Base-by-base conservation (phyloP, 2,888 invertebrate species). In the Andrena minutula region DNA sequence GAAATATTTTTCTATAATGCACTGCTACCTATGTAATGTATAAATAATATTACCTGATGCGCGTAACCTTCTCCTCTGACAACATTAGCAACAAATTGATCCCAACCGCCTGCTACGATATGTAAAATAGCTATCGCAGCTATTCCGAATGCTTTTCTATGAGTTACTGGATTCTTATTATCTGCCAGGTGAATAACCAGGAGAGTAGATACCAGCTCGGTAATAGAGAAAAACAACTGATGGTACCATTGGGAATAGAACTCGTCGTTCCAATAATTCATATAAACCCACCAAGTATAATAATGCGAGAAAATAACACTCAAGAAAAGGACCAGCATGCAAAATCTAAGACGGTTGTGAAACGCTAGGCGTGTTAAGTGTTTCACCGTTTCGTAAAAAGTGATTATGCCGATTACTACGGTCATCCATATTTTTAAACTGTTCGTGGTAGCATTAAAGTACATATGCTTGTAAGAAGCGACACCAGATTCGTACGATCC, bases 221-320 rank as follows among this genome's bases (percentile, higher is more conserved):
- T 96, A 58, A 95, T 83, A 90, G 95, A 92, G 49, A 94, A 94
- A 91, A 96, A 96, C 85, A 96, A 92, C 90, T 96, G 96, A 92
- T 96, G 96, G 91, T 96, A 95, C 96, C 96, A 96, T 90, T 96
- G 96, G 35, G 95, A 95, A 92, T 96, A 96, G 90, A 95, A 96
- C 84, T 96, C 96, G 85, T 96, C 96, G 88, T 96, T 96, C 95
- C 96, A 96, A 90, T 96, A 96, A 92, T 96, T 96, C 81, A 96
- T 95, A 86, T 96, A 96, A 66, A 95, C 95, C 96, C 96, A 96
- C 96, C 96, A 96, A 1, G 96, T 95, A 88, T 96, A 96, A 89
- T 96, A 96, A 89, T 96, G 96, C 3, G 96, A 96, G 91, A 96
- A 96, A 86, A 96, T 94, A 20, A 96, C 95, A 41, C 95, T 94